Evolutionary conservation across 2,797 vertebrate species (phyloP).

Genomic region (Monodelphis domestica): DNA sequence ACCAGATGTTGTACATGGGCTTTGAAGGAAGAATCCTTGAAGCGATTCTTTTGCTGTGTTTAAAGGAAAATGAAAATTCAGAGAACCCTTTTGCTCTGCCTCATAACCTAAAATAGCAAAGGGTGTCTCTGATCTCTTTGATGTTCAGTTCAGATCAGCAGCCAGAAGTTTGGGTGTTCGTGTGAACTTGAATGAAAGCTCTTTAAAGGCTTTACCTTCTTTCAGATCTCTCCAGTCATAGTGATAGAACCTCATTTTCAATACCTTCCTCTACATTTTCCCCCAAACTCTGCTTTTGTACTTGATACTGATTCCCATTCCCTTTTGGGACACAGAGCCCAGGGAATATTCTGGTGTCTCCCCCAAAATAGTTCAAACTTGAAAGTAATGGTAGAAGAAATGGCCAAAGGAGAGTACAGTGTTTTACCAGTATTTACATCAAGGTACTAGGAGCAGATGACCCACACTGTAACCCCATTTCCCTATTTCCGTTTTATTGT

Average conservation of each 20-base stretch:
- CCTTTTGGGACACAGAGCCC: neutral
- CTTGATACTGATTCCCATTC: neutral
- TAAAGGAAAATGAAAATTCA: constrained; percentile 5
- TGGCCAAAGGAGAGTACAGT: neutral
- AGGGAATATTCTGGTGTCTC: neutral
- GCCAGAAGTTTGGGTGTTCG: neutral
- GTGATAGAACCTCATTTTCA: neutral
- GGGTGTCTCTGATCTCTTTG: neutral
- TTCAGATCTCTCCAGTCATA: constrained; percentile 8
- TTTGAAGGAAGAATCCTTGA: constrained; percentile 24
- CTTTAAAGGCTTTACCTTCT: neutral
- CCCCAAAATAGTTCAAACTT: neutral
- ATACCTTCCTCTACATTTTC: neutral
- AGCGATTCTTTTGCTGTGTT: neutral
- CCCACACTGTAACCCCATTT: neutral
- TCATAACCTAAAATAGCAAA: constrained; percentile 45
- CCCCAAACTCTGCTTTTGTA: neutral
- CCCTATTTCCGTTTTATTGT: neutral
- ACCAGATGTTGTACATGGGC: neutral
- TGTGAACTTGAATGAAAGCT: constrained; percentile 19
- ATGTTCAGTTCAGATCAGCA: neutral
- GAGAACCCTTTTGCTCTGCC: constrained; percentile 6
- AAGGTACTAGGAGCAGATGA: neutral
- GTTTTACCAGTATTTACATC: neutral
- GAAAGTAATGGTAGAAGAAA: neutral